phyloP scores from a whole-genome alignment of 2,113 vertebrate species.

The Bombycilla garrulus region DNA sequence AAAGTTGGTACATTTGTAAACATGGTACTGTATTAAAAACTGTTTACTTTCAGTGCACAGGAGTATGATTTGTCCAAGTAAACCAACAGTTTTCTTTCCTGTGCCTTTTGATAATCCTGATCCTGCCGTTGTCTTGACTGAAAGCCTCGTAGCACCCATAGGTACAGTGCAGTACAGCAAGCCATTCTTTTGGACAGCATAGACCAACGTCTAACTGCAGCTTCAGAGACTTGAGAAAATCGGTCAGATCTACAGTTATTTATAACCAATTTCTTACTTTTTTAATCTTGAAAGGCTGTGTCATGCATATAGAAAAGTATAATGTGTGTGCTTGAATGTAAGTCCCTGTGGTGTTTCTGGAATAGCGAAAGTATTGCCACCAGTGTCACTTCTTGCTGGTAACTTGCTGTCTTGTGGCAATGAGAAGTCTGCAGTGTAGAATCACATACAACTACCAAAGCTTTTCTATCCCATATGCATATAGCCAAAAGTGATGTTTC shows the following conservation, averaged over 20 bases:
- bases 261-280: slow-evolving; percentile 12
- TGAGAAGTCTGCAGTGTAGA: slow-evolving; percentile 58
- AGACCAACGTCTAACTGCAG: background rate
- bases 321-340: slow-evolving; percentile 52
- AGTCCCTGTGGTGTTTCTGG: slow-evolving; percentile 27
- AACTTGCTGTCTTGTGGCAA: slow-evolving; percentile 54
- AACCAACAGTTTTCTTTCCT: background rate
- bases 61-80: background rate
- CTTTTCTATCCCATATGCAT: slow-evolving; percentile 60
- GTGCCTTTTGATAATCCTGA: background rate
- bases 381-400: slow-evolving; percentile 40
- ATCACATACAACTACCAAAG: slow-evolving; percentile 67
- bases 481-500: slow-evolving; percentile 47
- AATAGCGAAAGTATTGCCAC: slow-evolving; percentile 25
- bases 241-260: slow-evolving; percentile 16
- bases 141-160: background rate
- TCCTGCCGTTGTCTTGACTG: slow-evolving; percentile 57
- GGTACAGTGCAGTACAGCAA: background rate
- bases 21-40: background rate
- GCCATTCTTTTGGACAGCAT: background rate
- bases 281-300: slow-evolving; percentile 23
- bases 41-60: background rate
- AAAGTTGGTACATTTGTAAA: background rate
- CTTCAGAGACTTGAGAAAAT: slow-evolving; percentile 43
- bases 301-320: background rate